Evolutionary conservation across 2,888 invertebrate species (phyloP).

Genomic region (Gari tellinella): DNA sequence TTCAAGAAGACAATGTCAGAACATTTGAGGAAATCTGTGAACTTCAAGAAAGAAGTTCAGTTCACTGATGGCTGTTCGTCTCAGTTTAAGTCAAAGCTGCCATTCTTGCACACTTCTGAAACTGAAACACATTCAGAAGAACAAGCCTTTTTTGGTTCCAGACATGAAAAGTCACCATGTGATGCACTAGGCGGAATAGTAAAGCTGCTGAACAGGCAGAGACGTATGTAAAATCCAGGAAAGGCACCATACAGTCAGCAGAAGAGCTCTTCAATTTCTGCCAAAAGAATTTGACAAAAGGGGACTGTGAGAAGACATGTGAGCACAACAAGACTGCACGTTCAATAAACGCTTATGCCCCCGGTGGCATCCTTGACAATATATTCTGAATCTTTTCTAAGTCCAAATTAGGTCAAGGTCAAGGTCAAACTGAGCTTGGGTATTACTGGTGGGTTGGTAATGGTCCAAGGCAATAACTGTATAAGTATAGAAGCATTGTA

Average conservation of each 20-base stretch:
- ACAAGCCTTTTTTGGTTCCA: slow-evolving; percentile 35
- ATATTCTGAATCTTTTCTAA: no score
- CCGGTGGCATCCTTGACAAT: no score
- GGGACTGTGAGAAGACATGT: slow-evolving; percentile 16
- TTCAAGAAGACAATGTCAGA: slow-evolving; percentile 26
- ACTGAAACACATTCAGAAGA: slow-evolving; percentile 25
- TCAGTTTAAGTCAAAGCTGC: slow-evolving; percentile 43
- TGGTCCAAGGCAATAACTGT: no score
- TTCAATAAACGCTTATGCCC: no score
- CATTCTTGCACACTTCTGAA: slow-evolving; percentile 28
- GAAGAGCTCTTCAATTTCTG: slow-evolving; percentile 28
- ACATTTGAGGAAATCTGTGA: slow-evolving; percentile 13
- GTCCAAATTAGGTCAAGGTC: no score
- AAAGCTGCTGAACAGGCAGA: slow-evolving; percentile 38
- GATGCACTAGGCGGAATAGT: slow-evolving; percentile 34
- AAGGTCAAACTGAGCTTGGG: no score
- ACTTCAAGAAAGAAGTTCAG: slow-evolving; percentile 20
- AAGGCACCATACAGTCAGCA: slow-evolving; percentile 39
- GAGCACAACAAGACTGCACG: no score
- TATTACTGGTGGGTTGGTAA: no score
- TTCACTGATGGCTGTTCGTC: slow-evolving; percentile 37
- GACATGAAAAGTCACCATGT: slow-evolving; percentile 40
- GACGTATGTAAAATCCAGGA: slow-evolving; percentile 26
- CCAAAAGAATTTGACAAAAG: slow-evolving; percentile 27
- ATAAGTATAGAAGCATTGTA: no score